Percentiles rank a stretch among this genome's conserved stretches.
These are phyloP conservation scores for Prosapia bicincta DNA, from an alignment of 2,888 invertebrate species.

Conservation along the genomic window DNA sequence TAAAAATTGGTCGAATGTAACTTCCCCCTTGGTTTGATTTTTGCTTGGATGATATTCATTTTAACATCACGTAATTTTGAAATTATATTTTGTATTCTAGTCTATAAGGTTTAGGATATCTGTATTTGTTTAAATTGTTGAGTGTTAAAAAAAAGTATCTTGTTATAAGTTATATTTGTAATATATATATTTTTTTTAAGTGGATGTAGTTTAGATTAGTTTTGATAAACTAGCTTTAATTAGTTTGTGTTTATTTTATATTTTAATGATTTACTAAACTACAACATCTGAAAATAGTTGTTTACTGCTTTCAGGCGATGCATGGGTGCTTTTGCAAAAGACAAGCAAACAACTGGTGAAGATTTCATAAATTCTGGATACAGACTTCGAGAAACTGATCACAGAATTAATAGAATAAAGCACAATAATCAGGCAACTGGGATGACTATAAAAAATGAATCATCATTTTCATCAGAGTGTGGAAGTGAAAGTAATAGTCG, in stretches of 20 bases:
- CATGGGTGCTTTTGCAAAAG: constrained; percentile 82
- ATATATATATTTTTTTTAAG: not conserved
- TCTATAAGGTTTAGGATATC: no score
- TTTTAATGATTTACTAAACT: not conserved
- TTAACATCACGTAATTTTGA: no score
- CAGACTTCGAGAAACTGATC: constrained; percentile 89
- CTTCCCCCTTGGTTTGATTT: no score
- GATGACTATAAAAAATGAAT: constrained; percentile 11
- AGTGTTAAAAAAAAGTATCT: no score
- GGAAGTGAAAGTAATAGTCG: constrained; percentile 27
- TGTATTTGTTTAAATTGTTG: no score
- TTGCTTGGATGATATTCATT: no score
- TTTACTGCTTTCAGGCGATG: constrained; percentile 55
- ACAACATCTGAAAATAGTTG: not conserved
- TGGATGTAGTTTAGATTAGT: no score
- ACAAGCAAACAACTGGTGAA: constrained; percentile 53
- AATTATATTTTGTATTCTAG: no score
- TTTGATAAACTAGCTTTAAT: not conserved
- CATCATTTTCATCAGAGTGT: constrained; percentile 14
- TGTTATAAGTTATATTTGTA: not conserved
- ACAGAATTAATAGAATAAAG: constrained; percentile 85
- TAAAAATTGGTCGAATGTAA: no score
- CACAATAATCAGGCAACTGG: constrained; percentile 46
- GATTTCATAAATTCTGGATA: constrained; percentile 68
- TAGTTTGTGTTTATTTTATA: not conserved